A percentile compares a stretch with the other conserved stretches of the same genome.
These are phyloP conservation scores for Atlantisia rogersi DNA, from an alignment of 2,113 vertebrate species.

Conservation along the genomic window DNA sequence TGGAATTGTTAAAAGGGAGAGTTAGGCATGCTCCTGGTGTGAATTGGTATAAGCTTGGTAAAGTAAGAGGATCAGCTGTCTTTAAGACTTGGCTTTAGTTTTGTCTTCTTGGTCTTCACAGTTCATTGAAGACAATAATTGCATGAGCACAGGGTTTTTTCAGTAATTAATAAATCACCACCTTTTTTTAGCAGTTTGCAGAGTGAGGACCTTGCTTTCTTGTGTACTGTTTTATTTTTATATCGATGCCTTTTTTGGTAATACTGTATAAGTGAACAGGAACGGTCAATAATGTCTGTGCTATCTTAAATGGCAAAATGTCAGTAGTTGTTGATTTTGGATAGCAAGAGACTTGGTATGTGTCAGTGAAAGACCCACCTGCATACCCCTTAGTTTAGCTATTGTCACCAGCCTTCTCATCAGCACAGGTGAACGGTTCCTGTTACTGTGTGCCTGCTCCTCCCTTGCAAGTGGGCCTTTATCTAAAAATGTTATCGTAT, in stretches of 20 bases:
- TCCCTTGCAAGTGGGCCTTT: not conserved
- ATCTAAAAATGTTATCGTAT: not conserved
- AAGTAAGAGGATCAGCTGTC: not conserved
- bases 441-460: not conserved
- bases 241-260: not conserved
- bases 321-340: not conserved
- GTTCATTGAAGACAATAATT: not conserved
- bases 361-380: not conserved
- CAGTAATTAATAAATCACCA: not conserved
- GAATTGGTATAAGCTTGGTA: not conserved
- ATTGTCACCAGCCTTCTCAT: not conserved
- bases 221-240: not conserved
- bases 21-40: not conserved
- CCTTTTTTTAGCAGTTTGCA: not conserved
- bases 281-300: not conserved
- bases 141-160: not conserved
- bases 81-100: not conserved
- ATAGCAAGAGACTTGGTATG: fast-evolving
- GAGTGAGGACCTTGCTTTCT: not conserved
- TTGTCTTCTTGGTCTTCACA: not conserved
- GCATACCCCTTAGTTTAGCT: not conserved
- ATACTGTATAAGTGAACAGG: fast-evolving
- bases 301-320: not conserved
- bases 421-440: not conserved
- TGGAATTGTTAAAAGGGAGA: not conserved